A percentile compares a stretch with the other conserved stretches of the same genome.
phyloP scores from a whole-genome alignment of 64 coral and sea anemone genomes.

The Montipora sp. region DNA sequence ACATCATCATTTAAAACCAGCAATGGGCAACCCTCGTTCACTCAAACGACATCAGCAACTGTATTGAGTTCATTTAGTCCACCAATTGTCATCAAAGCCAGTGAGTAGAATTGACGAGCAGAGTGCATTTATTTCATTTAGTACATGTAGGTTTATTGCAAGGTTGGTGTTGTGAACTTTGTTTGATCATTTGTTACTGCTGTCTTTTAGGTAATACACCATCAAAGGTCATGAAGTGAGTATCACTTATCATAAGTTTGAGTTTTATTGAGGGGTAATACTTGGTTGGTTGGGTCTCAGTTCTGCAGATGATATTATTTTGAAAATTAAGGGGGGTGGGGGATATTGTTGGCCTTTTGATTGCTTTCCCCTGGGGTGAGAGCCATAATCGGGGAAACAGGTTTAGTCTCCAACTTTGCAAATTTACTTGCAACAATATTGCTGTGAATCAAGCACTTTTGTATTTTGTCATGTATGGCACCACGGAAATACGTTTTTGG shows the following conservation, averaged over 20 bases:
- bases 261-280: no score
- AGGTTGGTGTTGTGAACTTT: neutral
- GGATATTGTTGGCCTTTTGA: no score
- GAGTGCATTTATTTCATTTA: neutral
- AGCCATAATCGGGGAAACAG: no score
- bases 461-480: no score
- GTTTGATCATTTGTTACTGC: neutral
- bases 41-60: slow-evolving; percentile 35
- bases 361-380: no score
- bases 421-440: no score
- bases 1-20: slow-evolving; percentile 42
- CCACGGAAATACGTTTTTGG: no score
- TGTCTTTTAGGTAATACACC: slow-evolving; percentile 52
- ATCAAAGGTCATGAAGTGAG: slow-evolving; percentile 56
- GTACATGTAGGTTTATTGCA: neutral
- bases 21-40: slow-evolving; percentile 46
- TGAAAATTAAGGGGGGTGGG: no score
- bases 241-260: neutral
- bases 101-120: slow-evolving; percentile 38
- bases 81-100: slow-evolving; percentile 67
- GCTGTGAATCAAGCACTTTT: no score
- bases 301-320: no score
- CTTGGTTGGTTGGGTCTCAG: no score
- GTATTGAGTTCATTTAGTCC: neutral
- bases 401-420: no score